A percentile compares a stretch with the other conserved stretches of the same genome.
phyloP scores from a whole-genome alignment of 1,140 invertebrate species.

The Portunus trituberculatus region DNA sequence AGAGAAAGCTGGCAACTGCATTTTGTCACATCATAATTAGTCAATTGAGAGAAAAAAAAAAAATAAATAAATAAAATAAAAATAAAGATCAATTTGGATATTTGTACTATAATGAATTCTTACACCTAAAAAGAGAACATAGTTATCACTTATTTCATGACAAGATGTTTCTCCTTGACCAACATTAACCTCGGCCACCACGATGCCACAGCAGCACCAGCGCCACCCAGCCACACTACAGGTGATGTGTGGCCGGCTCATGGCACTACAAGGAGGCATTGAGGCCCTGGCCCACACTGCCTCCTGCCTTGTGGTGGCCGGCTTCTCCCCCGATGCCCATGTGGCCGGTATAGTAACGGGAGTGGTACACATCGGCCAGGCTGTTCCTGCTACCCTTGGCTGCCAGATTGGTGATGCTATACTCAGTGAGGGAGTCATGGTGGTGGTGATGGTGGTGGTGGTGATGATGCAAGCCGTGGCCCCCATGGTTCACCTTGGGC shows the following conservation, averaged over 20 bases:
- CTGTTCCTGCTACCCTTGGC: background rate
- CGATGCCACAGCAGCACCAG: background rate
- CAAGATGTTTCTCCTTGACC: background rate
- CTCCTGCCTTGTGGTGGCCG: background rate
- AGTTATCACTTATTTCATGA: conserved; percentile 6
- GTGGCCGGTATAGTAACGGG: background rate
- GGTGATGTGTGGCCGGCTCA: background rate
- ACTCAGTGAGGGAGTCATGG: background rate
- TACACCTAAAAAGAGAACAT: background rate
- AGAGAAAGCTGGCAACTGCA: background rate
- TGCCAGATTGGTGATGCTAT: conserved; percentile 49
- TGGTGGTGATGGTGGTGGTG: background rate
- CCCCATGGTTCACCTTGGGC: background rate
- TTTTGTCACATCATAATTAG: background rate
- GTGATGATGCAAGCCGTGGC: too few relatives aligned
- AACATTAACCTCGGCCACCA: background rate
- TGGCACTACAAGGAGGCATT: conserved; percentile 20
- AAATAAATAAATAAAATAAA: too few relatives aligned
- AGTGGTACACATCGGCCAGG: background rate
- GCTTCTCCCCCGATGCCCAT: background rate
- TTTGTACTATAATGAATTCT: conserved; percentile 12
- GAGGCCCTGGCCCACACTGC: background rate
- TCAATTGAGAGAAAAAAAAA: background rate
- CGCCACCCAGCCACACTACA: background rate
- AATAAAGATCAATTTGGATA: background rate